phyloP scores from a whole-genome alignment of 2,797 vertebrate genomes.

The Menidia menidia region DNA sequence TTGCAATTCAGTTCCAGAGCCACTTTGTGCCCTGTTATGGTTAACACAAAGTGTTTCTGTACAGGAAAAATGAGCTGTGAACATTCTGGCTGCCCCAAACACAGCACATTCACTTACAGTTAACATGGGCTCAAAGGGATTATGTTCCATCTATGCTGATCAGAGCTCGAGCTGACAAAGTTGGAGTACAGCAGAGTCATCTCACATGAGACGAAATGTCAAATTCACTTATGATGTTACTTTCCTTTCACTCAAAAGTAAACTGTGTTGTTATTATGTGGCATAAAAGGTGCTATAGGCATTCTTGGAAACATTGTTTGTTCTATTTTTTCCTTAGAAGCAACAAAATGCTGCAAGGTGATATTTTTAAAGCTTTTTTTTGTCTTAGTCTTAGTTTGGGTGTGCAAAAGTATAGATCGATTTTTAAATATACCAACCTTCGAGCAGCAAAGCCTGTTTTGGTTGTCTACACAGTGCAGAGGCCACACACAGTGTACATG shows the following conservation, averaged over 20 bases:
- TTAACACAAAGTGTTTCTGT: too few species aligned
- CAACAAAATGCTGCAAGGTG: not conserved
- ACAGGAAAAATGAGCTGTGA: too few species aligned
- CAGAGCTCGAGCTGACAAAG: not conserved
- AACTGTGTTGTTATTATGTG: not conserved
- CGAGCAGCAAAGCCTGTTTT: slow-evolving; percentile 32
- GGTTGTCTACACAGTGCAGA: slow-evolving; percentile 28
- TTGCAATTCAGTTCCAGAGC: not conserved
- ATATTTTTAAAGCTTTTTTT: slow-evolving; percentile 6
- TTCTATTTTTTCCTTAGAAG: not conserved
- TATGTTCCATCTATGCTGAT: not conserved
- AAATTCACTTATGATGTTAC: not conserved
- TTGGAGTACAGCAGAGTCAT: not conserved
- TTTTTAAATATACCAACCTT: slow-evolving; percentile 17
- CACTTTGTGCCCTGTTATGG: not conserved
- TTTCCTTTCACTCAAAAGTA: not conserved
- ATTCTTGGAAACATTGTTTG: slow-evolving; percentile 26
- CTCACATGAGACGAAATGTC: not conserved
- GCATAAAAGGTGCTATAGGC: not conserved
- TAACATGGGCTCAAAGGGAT: not conserved
- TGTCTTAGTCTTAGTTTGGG: slow-evolving; percentile 13
- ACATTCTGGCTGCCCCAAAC: not conserved
- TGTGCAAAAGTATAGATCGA: slow-evolving; percentile 8
- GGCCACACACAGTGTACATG: slow-evolving; percentile 51
- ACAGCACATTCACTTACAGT: not conserved